A percentile compares a stretch with the other conserved stretches of the same genome.
Evolutionary conservation across 1,140 invertebrate genomes (phyloP).

Genomic region (Gonioctena quinquepunctata): DNA sequence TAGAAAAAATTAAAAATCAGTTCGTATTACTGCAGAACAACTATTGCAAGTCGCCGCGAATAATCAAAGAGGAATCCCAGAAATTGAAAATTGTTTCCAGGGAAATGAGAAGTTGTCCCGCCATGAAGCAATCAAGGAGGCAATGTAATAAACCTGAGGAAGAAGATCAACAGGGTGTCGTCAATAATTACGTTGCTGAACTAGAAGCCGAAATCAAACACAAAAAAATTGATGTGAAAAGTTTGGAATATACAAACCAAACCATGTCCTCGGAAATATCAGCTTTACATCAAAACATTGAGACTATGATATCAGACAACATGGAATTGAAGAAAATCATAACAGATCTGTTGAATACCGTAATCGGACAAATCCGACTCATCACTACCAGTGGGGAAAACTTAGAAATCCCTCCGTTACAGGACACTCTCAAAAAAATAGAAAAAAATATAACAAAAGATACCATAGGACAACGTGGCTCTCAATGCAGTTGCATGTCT

Average conservation of each 20-base stretch:
- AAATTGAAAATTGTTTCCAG: neutral
- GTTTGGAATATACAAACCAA: neutral
- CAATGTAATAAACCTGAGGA: neutral
- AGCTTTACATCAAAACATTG: neutral
- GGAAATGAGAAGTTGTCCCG: neutral
- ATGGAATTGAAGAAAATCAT: neutral
- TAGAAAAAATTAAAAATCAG: neutral
- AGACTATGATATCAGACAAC: neutral
- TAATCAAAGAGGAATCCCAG: neutral
- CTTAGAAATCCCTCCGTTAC: neutral
- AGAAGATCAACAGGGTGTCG: neutral
- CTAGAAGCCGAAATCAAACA: neutral
- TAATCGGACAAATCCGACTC: neutral
- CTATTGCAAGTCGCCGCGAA: neutral
- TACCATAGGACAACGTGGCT: too few species aligned
- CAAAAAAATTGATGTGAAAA: neutral
- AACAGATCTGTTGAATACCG: neutral
- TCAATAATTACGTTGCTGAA: neutral
- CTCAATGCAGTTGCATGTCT: neutral
- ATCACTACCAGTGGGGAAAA: slow-evolving; percentile 1
- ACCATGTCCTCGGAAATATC: neutral
- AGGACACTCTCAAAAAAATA: neutral
- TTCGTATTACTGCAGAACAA: neutral
- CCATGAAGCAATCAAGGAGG: neutral
- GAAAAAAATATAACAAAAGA: neutral